Base-by-base conservation (phyloP, 2,797 vertebrate species). In the Lepus townsendii region DNA sequence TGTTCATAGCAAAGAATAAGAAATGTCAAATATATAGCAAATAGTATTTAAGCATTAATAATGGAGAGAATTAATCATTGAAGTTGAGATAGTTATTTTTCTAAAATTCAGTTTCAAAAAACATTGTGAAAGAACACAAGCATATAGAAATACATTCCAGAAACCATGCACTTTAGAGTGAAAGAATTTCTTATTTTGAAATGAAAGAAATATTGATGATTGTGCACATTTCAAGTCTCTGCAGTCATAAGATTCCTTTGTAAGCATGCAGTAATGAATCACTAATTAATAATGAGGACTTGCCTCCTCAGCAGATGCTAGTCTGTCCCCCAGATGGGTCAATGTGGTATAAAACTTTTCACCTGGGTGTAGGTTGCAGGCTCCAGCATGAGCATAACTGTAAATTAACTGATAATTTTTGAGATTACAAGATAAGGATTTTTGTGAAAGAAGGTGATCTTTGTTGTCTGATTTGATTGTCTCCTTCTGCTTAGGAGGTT, bases 281-380 rank as follows among this genome's bases (percentile, higher is more conserved):
- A 97, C 90, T 93, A 94, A 96, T 97, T 97, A 97, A 94, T 90
- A 93, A 91, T 2, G 26, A 93, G 84, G 88, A 94, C 90, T 83
- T 95, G 96, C 97, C 90, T 97, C 88, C 88, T 96, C 96, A 97
- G 97, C 97, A 95, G 88, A 47, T 88, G 54, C 38, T 68, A 83
- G 26, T 26, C 63, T 88, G 27, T 68, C 78, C 82, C 27, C 13
- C 27, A 80, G 35, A 77, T 17, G 88, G 92, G 85, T 95, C 95
- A 97, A 2, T 50, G 82, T 13, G 22, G 47, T 80, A 88, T 27
- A 68, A 91, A 60, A 79, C 38, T 71, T 93, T 94, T 96, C 27
- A 77, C 66, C 73, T 6, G 2, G 20, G 10, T 75, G 50, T 78
- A 69, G 8, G 14, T 42, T 54, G 35, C 52, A 84, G 63, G 5